A percentile compares a stretch with the other conserved stretches of the same genome.
Evolutionary conservation across 2,888 invertebrate species (phyloP).

Genomic region (Eilema sororculum): DNA sequence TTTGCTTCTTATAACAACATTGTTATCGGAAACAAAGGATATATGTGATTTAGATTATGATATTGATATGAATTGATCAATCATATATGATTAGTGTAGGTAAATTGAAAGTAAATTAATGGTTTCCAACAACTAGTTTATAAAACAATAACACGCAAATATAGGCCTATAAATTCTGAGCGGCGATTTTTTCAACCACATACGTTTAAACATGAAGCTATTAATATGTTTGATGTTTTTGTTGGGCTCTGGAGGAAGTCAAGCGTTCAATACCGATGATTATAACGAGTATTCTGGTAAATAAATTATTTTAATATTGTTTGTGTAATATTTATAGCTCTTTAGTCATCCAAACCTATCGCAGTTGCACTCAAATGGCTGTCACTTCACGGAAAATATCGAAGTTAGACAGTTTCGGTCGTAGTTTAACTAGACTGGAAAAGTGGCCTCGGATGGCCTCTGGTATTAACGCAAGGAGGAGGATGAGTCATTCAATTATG

Average conservation of each 20-base stretch:
- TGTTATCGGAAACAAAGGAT: not conserved
- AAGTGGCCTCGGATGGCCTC: no score
- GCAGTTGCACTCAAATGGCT: no score
- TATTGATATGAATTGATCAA: not conserved
- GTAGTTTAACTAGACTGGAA: no score
- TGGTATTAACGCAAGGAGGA: no score
- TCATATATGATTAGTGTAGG: not conserved
- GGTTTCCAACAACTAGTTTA: not conserved
- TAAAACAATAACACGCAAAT: not conserved
- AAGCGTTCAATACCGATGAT: not conserved
- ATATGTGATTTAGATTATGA: not conserved
- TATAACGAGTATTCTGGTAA: not conserved
- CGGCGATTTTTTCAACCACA: not conserved
- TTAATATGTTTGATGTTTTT: not conserved
- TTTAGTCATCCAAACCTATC: no score
- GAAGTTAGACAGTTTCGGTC: no score
- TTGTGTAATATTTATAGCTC: no score
- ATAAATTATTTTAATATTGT: not conserved
- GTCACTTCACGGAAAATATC: no score
- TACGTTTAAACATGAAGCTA: not conserved
- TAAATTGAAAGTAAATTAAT: not conserved
- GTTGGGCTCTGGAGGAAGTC: not conserved
- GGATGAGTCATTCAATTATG: no score
- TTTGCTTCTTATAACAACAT: not conserved
- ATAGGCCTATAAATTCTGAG: not conserved